Percentiles rank a stretch among this genome's conserved stretches.
Evolutionary conservation across 2,113 vertebrate genomes (phyloP).

Genomic region (Arenaria interpres): DNA sequence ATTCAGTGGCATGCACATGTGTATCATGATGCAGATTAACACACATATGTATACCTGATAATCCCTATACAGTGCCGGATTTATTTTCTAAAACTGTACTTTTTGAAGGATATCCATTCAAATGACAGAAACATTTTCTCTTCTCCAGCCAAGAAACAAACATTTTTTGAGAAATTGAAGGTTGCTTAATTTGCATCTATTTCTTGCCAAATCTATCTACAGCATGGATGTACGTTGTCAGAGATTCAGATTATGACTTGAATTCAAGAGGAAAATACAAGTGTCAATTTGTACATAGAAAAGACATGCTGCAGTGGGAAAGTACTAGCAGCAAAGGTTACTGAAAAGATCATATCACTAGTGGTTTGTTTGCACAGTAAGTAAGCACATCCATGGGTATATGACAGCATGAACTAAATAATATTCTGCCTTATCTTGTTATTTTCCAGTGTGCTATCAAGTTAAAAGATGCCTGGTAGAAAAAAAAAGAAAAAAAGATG

Average conservation of each 20-base stretch:
- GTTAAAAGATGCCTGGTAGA: not conserved
- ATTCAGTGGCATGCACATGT: fast-evolving
- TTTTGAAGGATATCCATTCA: not conserved
- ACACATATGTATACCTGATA: not conserved
- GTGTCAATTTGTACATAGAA: not conserved
- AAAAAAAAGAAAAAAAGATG: not conserved
- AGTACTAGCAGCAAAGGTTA: not conserved
- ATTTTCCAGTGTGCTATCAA: not conserved
- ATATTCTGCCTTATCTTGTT: not conserved
- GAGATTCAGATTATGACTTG: not conserved
- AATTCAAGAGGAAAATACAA: not conserved
- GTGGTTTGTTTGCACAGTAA: not conserved
- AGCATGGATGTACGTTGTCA: not conserved
- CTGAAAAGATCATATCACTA: not conserved
- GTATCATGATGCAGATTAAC: not conserved
- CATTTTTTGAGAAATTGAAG: not conserved
- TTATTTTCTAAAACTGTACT: not conserved
- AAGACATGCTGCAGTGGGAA: not conserved
- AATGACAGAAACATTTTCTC: not conserved
- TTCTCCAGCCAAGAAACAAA: not conserved
- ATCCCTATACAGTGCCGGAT: not conserved
- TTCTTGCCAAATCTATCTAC: not conserved
- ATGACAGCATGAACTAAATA: not conserved
- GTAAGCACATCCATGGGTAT: not conserved
- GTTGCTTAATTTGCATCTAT: not conserved